Percentiles rank a stretch among this genome's conserved stretches.
Evolutionary conservation across 2,113 vertebrate genomes (phyloP).

Genomic region (Nyctereutes procyonoides): DNA sequence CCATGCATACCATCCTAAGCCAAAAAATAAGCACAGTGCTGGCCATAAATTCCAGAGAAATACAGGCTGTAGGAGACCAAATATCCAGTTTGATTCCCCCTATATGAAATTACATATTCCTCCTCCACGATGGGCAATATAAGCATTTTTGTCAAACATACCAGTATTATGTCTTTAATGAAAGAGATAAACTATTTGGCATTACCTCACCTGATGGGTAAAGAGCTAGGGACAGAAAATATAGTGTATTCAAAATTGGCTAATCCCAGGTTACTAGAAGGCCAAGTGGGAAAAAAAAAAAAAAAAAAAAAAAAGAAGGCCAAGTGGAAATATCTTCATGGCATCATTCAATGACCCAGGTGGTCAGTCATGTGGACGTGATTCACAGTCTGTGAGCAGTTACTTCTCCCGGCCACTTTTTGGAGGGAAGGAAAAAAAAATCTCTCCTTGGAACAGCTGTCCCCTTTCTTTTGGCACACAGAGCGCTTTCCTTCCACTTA

Average conservation of each 20-base stretch:
- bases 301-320: too few species aligned
- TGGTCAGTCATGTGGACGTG: neutral
- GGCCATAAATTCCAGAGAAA: neutral
- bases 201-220: neutral
- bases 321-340: neutral
- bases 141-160: neutral
- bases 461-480: neutral
- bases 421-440: fast-evolving
- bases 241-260: neutral
- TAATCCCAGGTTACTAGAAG: slow-evolving; percentile 1
- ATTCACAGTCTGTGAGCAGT: neutral
- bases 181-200: neutral
- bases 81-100: neutral
- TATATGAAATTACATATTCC: neutral
- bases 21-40: neutral
- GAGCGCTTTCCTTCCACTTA: neutral
- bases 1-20: neutral
- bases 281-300: too few species aligned
- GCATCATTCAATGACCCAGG: neutral
- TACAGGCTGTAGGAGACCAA: neutral
- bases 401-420: neutral
- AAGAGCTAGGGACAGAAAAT: slow-evolving; percentile 36
- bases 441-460: neutral
- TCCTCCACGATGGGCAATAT: neutral
- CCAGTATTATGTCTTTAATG: neutral